Conservation (phyloP, 2,888 invertebrate genomes). For the Omphaloscelis lunosa region DNA sequence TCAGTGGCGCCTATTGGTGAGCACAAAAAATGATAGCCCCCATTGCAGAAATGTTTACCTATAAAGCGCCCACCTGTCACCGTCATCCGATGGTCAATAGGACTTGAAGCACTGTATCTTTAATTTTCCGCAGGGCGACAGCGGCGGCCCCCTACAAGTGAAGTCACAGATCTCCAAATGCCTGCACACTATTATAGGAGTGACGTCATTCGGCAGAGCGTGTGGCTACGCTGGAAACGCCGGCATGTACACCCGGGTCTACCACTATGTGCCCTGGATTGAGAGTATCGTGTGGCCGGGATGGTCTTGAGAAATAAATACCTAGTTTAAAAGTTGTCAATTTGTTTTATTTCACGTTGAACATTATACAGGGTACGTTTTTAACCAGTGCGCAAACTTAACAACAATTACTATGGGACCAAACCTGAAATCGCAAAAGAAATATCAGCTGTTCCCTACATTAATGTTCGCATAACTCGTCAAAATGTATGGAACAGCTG, state of each 20-base stretch:
- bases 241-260: slow-evolving; percentile 60
- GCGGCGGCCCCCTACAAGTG: slow-evolving; percentile 54
- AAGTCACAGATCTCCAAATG: slow-evolving; percentile 34
- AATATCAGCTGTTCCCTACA: too few relatives aligned
- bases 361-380: too few relatives aligned
- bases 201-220: slow-evolving; percentile 56
- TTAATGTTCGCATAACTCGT: too few relatives aligned
- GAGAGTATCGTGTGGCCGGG: slow-evolving; percentile 60
- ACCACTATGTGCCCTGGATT: slow-evolving; percentile 63
- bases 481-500: too few relatives aligned
- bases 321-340: background rate
- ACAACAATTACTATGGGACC: too few relatives aligned
- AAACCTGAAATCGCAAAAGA: too few relatives aligned
- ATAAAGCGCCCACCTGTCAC: too few relatives aligned
- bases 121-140: slow-evolving; percentile 52
- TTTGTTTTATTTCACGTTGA: background rate
- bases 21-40: too few relatives aligned
- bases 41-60: too few relatives aligned
- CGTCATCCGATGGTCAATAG: too few relatives aligned
- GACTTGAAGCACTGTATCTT: background rate
- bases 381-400: too few relatives aligned
- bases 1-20: too few relatives aligned
- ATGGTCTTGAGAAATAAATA: background rate
- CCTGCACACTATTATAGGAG: slow-evolving; percentile 48
- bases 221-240: slow-evolving; percentile 47